Evolutionary conservation across 2,888 invertebrate species (phyloP).

Genomic region (Tiphia femorata): DNA sequence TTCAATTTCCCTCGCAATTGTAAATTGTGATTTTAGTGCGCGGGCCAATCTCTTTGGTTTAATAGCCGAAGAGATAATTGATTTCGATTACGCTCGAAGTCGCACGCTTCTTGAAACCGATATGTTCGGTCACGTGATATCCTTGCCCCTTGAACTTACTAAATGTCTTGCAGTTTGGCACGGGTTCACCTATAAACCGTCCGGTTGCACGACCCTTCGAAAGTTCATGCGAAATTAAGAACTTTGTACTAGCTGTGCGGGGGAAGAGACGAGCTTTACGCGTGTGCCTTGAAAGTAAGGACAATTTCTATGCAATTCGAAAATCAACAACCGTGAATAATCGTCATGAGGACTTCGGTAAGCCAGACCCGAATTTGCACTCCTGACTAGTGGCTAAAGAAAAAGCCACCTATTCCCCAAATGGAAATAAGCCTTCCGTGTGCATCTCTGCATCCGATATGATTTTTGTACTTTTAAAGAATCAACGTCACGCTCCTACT

Average conservation of each 20-base stretch:
- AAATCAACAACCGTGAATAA: no score
- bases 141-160: conserved; percentile 16
- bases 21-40: no score
- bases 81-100: not conserved
- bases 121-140: conserved; percentile 1
- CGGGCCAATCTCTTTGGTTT: conserved; percentile 9
- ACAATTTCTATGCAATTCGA: conserved; percentile 7
- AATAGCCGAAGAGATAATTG: conserved; percentile 10
- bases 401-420: no score
- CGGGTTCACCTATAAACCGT: conserved; percentile 2
- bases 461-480: no score
- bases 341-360: no score
- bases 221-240: conserved; percentile 25
- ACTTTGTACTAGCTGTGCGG: not conserved
- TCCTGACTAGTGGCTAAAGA: no score
- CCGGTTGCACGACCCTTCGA: conserved; percentile 10
- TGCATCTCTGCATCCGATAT: no score
- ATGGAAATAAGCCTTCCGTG: no score
- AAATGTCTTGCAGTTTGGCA: conserved; percentile 17
- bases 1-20: no score
- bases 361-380: no score
- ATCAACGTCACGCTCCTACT: no score
- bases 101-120: conserved; percentile 6
- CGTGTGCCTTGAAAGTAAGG: conserved; percentile 13
- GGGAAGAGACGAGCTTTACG: conserved; percentile 7